These are phyloP conservation scores for Priocnemis perturbator DNA, from an alignment of 2,888 invertebrate genomes.

Conservation along the genomic window DNA sequence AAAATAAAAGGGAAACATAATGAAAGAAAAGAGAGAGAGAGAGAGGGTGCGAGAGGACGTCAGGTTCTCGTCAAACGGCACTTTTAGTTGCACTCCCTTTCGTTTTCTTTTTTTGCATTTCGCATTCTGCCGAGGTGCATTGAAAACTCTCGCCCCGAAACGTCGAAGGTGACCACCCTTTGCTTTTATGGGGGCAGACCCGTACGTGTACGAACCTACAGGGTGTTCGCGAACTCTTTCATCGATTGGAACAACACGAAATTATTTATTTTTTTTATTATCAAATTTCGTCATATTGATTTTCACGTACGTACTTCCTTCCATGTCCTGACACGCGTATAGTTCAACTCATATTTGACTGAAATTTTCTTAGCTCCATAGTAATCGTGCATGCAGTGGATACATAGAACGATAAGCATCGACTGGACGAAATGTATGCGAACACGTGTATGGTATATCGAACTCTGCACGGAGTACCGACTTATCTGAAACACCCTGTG, in stretches of 20 bases:
- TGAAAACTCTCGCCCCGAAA: slow-evolving; percentile 58
- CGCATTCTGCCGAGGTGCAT: slow-evolving; percentile 39
- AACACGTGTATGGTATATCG: neutral
- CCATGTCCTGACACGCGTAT: too few relatives aligned
- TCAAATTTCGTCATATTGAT: neutral
- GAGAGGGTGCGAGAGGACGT: slow-evolving; percentile 50
- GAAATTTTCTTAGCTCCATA: too few relatives aligned
- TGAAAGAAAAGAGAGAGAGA: slow-evolving; percentile 5
- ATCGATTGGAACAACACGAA: too few relatives aligned
- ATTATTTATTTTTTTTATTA: too few relatives aligned
- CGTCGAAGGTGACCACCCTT: slow-evolving; percentile 64
- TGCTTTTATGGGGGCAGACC: slow-evolving; percentile 48
- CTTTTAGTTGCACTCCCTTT: slow-evolving; percentile 43
- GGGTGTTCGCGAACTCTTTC: too few relatives aligned
- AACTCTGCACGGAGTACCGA: too few relatives aligned
- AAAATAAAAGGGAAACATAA: slow-evolving; percentile 14
- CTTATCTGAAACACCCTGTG: slow-evolving; percentile 29
- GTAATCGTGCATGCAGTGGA: too few relatives aligned
- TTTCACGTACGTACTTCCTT: neutral
- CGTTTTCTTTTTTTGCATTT: slow-evolving; percentile 14
- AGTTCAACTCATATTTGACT: too few relatives aligned
- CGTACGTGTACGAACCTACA: neutral
- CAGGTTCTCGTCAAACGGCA: slow-evolving; percentile 64
- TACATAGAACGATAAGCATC: too few relatives aligned
- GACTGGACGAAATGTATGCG: neutral